These are phyloP conservation scores for Psittacus erithacus DNA, from an alignment of 2,113 vertebrate genomes.

Conservation along the genomic window DNA sequence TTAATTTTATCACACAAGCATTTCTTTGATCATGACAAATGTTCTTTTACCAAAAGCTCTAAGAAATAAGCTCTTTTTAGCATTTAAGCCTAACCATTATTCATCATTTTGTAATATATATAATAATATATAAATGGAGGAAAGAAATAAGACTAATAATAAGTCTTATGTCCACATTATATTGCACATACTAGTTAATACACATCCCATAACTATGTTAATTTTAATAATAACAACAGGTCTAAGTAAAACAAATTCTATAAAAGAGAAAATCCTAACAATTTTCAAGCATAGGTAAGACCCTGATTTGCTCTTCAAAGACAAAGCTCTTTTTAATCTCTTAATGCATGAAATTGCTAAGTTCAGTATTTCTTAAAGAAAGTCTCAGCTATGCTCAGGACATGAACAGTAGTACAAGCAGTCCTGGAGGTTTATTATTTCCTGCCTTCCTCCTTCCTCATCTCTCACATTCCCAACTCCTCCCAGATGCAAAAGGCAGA, in stretches of 20 bases:
- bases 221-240: background rate
- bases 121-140: background rate
- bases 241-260: background rate
- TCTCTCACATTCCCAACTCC: background rate
- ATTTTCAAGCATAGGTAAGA: background rate
- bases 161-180: background rate
- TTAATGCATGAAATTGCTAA: background rate
- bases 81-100: background rate
- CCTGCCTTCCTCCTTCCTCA: background rate
- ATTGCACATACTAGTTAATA: background rate
- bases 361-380: background rate
- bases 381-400: background rate
- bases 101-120: background rate
- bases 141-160: background rate
- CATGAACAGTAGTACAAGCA: background rate
- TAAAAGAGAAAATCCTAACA: background rate
- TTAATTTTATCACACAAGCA: background rate
- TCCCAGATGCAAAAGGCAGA: background rate
- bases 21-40: background rate
- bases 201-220: background rate
- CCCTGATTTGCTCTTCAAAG: background rate
- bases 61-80: background rate
- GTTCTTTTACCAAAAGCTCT: background rate
- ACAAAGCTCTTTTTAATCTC: background rate
- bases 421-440: background rate